A percentile compares a stretch with the other conserved stretches of the same genome.
Conservation (phyloP, 64 coral and sea anemone genomes). For the Actinia tenebrosa region DNA sequence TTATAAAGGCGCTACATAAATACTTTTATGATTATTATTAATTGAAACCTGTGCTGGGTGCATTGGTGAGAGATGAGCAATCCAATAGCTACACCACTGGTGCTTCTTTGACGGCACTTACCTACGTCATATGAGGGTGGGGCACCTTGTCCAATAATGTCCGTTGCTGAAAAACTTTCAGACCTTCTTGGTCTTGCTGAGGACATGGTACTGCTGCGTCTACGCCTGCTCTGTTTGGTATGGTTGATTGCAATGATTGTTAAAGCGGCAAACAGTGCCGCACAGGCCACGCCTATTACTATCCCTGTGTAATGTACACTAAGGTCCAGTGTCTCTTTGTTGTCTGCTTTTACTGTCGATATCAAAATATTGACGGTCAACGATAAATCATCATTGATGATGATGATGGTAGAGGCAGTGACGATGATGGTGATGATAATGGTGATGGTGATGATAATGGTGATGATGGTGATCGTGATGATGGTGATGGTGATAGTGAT, state of each 20-base stretch:
- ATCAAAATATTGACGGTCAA: background rate
- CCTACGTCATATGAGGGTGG: slow-evolving; percentile 76
- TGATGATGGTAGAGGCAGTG: background rate
- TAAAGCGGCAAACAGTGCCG: slow-evolving; percentile 65
- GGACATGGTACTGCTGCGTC: slow-evolving; percentile 20
- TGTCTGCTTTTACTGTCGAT: slow-evolving; percentile 2
- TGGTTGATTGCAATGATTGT: slow-evolving; percentile 73
- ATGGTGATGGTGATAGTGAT: too few species aligned
- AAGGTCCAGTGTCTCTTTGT: slow-evolving; percentile 27
- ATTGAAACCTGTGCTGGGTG: too few species aligned
- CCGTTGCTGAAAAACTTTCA: slow-evolving; percentile 34
- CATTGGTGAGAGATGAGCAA: too few species aligned
- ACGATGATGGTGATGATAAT: background rate
- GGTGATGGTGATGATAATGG: background rate
- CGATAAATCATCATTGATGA: background rate
- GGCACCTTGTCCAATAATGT: slow-evolving; percentile 37
- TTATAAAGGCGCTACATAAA: too few species aligned
- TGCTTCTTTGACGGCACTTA: background rate
- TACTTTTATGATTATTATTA: too few species aligned
- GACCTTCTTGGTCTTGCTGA: slow-evolving; percentile 10
- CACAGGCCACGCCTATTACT: slow-evolving; percentile 84
- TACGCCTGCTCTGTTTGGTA: slow-evolving; percentile 42
- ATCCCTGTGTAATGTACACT: slow-evolving; percentile 78
- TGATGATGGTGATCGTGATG: too few species aligned
- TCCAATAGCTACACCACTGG: too few species aligned